phyloP scores from a whole-genome alignment of 2,797 vertebrate genomes.

The Characodon lateralis region DNA sequence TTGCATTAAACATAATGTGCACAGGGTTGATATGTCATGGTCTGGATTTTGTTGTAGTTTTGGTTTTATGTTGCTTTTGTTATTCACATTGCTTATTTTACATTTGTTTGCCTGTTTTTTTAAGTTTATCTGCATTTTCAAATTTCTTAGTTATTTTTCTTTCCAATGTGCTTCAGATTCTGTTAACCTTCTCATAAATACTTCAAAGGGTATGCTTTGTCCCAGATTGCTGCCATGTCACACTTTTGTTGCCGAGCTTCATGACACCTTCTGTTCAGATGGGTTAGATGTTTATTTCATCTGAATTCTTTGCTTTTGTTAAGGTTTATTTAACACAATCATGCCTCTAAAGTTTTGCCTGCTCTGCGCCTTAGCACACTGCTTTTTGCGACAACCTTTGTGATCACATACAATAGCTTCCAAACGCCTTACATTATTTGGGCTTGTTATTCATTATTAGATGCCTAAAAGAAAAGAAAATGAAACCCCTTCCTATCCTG shows the following conservation, averaged over 20 bases:
- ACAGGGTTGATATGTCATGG: not conserved
- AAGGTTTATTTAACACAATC: not conserved
- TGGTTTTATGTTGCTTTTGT: not conserved
- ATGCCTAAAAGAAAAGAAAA: not conserved
- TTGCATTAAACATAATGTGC: not conserved
- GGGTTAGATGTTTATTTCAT: not conserved
- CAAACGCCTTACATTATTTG: not conserved
- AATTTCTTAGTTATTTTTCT: too few species aligned
- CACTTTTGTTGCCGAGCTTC: not conserved
- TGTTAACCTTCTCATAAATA: not conserved
- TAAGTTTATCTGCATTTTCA: not conserved
- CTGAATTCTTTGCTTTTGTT: not conserved
- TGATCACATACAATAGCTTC: not conserved
- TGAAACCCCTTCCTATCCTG: not conserved
- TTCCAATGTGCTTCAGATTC: too few species aligned
- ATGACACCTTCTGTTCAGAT: not conserved
- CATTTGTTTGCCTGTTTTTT: not conserved
- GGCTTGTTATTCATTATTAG: not conserved
- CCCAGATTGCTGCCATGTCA: not conserved
- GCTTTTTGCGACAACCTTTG: not conserved
- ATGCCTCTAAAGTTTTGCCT: not conserved
- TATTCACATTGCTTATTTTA: not conserved
- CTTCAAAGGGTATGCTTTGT: not conserved
- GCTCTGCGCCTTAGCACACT: not conserved
- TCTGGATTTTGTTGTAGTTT: not conserved